phyloP scores from a whole-genome alignment of 1,140 invertebrate genomes.

The Portunus trituberculatus region DNA sequence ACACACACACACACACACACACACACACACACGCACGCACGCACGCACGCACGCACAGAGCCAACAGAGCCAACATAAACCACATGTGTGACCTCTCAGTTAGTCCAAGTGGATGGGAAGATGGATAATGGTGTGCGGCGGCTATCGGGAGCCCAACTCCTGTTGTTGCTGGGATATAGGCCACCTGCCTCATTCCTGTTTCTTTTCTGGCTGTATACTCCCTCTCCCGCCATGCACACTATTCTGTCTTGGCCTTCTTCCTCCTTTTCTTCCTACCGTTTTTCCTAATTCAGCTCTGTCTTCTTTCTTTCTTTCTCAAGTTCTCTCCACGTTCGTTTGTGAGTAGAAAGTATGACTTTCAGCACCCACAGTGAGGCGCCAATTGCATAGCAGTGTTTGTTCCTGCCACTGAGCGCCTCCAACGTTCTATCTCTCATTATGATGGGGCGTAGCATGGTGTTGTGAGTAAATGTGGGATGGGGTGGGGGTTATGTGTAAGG shows the following conservation, averaged over 20 bases:
- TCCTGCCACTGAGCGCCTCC: neutral
- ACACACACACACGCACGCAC: too few relatives aligned
- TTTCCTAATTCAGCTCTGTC: neutral
- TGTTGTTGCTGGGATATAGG: slow-evolving; percentile 48
- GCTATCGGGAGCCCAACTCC: neutral
- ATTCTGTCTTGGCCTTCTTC: too few relatives aligned
- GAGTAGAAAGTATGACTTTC: neutral
- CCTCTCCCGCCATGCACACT: too few relatives aligned
- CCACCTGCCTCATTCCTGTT: neutral
- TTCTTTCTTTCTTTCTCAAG: neutral
- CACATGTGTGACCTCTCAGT: too few relatives aligned
- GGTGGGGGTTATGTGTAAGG: too few relatives aligned
- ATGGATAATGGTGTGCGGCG: neutral
- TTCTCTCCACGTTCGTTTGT: neutral
- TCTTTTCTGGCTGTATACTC: neutral
- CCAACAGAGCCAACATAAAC: too few relatives aligned
- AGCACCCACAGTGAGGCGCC: neutral
- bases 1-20: too few relatives aligned
- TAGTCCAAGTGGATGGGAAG: neutral
- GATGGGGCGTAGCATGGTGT: neutral
- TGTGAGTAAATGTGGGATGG: too few relatives aligned
- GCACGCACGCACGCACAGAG: too few relatives aligned
- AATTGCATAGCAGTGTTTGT: neutral
- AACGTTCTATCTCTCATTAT: neutral
- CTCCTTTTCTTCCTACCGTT: too few relatives aligned